Evolutionary conservation across 1,140 invertebrate species (phyloP), one percentile per base, ranked within the genome.

Genomic region (Drosophila busckii): DNA sequence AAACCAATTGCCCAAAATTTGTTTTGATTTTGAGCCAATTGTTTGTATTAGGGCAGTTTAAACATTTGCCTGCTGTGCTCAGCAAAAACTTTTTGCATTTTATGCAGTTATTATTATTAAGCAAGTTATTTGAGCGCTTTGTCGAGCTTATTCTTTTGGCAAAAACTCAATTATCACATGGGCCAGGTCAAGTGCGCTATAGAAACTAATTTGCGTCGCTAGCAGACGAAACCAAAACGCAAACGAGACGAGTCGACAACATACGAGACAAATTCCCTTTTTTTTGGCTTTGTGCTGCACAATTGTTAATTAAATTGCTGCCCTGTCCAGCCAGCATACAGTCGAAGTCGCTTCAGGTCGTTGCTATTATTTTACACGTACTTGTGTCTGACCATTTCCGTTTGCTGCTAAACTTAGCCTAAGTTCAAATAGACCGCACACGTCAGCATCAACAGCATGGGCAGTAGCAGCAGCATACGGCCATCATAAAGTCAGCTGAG

Each of bases 81-180:
- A 6, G 13, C 8, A 15, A 54, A 20, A 45, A 4, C 31, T 44
- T 15, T 26, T 41, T 28, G 13, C 25, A 63, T 49, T 52, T 69
- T 34, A 38, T 50, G 44, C 64, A 75, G 16, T 35, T 46, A 68
- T 52, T 28, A 45, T 20, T 54, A 40, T 31, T 17, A 10, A 4
- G 23, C 38, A 26, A 62, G 62, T 49, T 29, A 22, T 17, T 20
- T 17, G 6, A 6, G 20, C 25, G 37, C 6, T 32, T 38, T 41
- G 29, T 41, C 20, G 19, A 31, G 49, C 61, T 26, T 55, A 71
- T 63, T 60, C 68, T 48, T 55, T 58, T 46, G 41, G 26, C 63
- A 48, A 53, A 64, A 80, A 63, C 71, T 56, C 73, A 78, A 80
- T 80, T 78, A 80, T 78, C 71, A 71, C 73, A 67, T 68, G 67